These are phyloP conservation scores for Hippolais icterina DNA, from an alignment of 2,113 vertebrate genomes.

Conservation along the genomic window DNA sequence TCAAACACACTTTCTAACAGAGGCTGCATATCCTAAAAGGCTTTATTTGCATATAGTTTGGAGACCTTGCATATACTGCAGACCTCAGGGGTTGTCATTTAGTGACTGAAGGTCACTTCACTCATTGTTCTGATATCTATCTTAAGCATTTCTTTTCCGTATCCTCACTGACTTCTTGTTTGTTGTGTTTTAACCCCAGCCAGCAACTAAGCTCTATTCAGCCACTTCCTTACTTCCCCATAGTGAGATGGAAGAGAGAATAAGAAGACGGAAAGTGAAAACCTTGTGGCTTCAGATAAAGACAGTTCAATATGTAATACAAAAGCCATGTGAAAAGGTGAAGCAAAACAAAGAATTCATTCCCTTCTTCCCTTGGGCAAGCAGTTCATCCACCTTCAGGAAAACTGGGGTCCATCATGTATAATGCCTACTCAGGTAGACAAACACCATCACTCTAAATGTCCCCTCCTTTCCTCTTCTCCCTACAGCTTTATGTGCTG, in stretches of 20 bases:
- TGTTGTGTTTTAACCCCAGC: neutral
- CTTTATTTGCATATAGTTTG: neutral
- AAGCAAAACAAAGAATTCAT: neutral
- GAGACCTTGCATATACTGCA: neutral
- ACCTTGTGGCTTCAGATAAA: neutral
- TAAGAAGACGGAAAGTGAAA: neutral
- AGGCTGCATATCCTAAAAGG: neutral
- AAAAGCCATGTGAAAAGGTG: neutral
- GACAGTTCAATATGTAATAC: neutral
- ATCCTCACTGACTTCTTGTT: neutral
- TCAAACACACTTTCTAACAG: neutral
- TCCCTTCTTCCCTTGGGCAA: neutral
- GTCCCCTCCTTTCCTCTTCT: neutral
- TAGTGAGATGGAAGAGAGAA: neutral
- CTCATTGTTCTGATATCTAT: neutral
- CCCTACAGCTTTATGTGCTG: neutral
- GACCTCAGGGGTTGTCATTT: rapidly evolving
- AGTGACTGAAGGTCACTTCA: neutral
- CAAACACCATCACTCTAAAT: neutral
- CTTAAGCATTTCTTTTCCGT: neutral
- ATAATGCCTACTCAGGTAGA: rapidly evolving
- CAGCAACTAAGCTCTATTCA: neutral
- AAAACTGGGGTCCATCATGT: neutral
- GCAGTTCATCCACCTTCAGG: neutral
- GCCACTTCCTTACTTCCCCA: too few relatives aligned